Conservation (phyloP, 2,888 invertebrate genomes). For the Sphaerophoria rueppellii region DNA sequence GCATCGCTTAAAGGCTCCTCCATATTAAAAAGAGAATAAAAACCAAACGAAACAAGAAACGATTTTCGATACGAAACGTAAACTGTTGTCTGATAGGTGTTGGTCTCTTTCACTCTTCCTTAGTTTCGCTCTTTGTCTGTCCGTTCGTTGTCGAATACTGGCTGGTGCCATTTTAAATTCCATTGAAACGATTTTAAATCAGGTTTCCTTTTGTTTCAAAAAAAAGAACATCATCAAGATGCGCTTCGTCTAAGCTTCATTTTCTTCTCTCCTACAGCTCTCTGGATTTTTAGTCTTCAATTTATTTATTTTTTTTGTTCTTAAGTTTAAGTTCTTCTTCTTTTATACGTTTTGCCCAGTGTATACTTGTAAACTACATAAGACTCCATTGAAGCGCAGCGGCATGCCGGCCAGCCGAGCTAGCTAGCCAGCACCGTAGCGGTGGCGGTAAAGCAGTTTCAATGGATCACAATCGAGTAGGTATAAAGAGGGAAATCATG, state of each 20-base stretch:
- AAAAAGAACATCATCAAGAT: conserved; percentile 64
- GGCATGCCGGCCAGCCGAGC: not conserved
- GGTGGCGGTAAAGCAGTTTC: conserved; percentile 44
- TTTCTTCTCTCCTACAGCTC: conserved; percentile 57
- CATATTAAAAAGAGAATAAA: conserved; percentile 14
- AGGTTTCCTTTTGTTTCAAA: conserved; percentile 72
- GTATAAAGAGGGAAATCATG: conserved; percentile 71
- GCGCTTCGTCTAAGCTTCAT: conserved; percentile 72
- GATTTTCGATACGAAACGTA: conserved; percentile 13
- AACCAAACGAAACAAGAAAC: not conserved
- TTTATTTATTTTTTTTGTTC: conserved; percentile 31
- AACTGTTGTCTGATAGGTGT: conserved; percentile 22
- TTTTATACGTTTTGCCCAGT: conserved; percentile 46
- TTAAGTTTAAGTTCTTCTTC: conserved; percentile 48
- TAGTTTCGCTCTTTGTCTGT: conserved; percentile 32
- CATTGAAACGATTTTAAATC: conserved; percentile 75
- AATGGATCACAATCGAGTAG: conserved; percentile 60
- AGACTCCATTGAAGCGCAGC: conserved; percentile 64
- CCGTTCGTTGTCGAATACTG: conserved; percentile 46
- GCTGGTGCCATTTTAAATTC: conserved; percentile 75
- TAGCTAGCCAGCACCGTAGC: not conserved
- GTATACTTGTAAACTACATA: conserved; percentile 8
- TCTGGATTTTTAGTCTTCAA: conserved; percentile 27
- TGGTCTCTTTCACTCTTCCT: conserved; percentile 3
- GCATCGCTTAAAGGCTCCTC: conserved; percentile 45